Evolutionary conservation across 2,888 invertebrate genomes (phyloP), one percentile per base, ranked within the genome.

Genomic region (Nephrotoma flavescens): DNA sequence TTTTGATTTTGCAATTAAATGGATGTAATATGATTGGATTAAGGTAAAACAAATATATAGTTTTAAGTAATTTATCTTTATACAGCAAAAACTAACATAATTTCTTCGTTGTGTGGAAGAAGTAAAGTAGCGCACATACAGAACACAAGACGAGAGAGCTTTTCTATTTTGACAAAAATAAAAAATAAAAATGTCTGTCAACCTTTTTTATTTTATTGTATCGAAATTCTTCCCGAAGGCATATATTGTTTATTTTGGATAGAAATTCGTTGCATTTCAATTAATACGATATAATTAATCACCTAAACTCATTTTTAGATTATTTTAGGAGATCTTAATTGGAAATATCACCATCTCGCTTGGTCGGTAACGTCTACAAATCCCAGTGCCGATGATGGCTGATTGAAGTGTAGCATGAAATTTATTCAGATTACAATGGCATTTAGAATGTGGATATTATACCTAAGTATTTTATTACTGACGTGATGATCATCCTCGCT

Each of bases 141-240:
- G 52, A 52, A 52, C 52, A 52, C 71, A 71, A 71, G 71, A 71
- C 71, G 71, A 31, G 71, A 71, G 71, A 71, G 71, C 71, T 71
- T 71, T 71, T 71, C 71, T 71, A 71, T 84, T 84, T 84, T 84
- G 84, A 84, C 84, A 84, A 84, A 84, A 83, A 42, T 31, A 71
- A 19, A 44, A 44, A 71, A 52, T 52, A 31, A 71, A 84, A 84
- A 84, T 84, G 84, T 84, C 84, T 84, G 84, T 84, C 84, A 84
- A 84, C 84, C 42, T 42, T 42, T 84, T 83, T 41, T 41, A 15
- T 15, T 52, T 71, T 71, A 71, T 71, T 71, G 6, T 31, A 71
- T n/a, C 5, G 44, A 71, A 71, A 71, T 71, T 71, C 31, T 19
- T 31, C 31, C 31, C 31, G 31, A 31, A 71, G 6, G 19, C 31